Conservation (phyloP, 1,140 invertebrate species). For the Aradophagus sp. region DNA sequence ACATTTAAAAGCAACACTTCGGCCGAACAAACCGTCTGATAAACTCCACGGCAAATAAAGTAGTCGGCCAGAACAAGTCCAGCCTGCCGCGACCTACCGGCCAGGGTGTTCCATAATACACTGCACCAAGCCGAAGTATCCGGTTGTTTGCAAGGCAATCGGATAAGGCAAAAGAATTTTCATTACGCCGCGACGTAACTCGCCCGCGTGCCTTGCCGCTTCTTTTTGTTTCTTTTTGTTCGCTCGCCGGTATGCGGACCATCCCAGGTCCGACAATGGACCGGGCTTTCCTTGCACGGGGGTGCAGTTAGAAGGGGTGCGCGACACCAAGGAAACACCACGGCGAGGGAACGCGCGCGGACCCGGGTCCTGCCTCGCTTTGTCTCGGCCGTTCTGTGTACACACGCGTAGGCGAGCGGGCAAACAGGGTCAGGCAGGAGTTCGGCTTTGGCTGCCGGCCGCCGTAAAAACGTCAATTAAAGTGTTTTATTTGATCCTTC, state of each 20-base stretch:
- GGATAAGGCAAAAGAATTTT: constrained; percentile 48
- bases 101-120: background rate
- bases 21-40: no score
- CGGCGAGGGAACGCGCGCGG: constrained; percentile 14
- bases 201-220: no score
- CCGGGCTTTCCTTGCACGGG: constrained; percentile 25
- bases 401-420: constrained; percentile 51
- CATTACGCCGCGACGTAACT: constrained; percentile 43
- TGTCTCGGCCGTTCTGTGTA: no score
- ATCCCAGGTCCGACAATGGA: constrained; percentile 33
- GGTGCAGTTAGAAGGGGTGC: constrained; percentile 51
- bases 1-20: no score
- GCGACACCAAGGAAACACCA: no score
- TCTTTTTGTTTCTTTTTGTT: constrained; percentile 47
- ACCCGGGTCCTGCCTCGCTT: constrained; percentile 11
- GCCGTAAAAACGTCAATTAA: constrained; percentile 77
- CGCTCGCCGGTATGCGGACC: constrained; percentile 36
- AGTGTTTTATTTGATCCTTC: constrained; percentile 77
- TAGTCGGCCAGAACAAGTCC: no score
- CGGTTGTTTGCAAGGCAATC: constrained; percentile 27
- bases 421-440: constrained; percentile 68
- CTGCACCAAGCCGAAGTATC: background rate
- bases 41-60: background rate
- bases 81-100: background rate
- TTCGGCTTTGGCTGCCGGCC: constrained; percentile 72